Base-by-base conservation (phyloP, 2,797 vertebrate species). In the Staurois parvus region DNA sequence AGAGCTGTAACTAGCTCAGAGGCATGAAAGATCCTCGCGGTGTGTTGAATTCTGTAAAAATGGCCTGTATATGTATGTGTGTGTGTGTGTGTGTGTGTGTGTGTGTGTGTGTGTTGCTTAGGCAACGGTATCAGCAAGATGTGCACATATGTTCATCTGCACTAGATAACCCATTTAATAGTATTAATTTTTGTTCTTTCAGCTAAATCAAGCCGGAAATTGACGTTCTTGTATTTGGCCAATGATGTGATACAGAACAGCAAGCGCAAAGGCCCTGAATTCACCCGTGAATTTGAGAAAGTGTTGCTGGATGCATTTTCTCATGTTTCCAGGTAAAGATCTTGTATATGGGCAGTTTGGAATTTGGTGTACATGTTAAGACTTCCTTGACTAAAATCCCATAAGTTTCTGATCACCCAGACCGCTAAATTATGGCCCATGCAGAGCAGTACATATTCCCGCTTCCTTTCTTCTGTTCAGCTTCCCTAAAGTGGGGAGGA, bases 161-260 rank as follows among this genome's bases (percentile, higher is more conserved):
- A 12, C 24, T 26, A 26, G 2, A 64, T 64, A 11, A 11, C 1
- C 12, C 24, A 12, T 26, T 64, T 26, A 64, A 9, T 24, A n/a
- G 2, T 24, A 72, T 80, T 12, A 11, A 11, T 40, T 56, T 81
- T 52, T 40, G 11, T 86, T 80, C 85, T 86, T 87, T 42, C 89
- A 99, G 98, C 98, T 70, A 99, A 99, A 92, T 95, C 93, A n/a
- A 96, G 88, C 91, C 95, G 98, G 90, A 99, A 99, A 70, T 93
- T 99, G 90, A 99, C 98, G 1, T 99, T 99, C 92, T 94, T 99
- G 0, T 99, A 99, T 89, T 93, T 99, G 88, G 98, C 98, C 34
- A 99, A 99, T 0, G 98, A 99, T 88, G 98, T 99, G 82, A 99
- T 99, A 89, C 98, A 99, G 93, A 99, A 99, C 95, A 99, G 98